Conservation (phyloP, 2,797 vertebrate species). For the Eremophila alpestris region DNA sequence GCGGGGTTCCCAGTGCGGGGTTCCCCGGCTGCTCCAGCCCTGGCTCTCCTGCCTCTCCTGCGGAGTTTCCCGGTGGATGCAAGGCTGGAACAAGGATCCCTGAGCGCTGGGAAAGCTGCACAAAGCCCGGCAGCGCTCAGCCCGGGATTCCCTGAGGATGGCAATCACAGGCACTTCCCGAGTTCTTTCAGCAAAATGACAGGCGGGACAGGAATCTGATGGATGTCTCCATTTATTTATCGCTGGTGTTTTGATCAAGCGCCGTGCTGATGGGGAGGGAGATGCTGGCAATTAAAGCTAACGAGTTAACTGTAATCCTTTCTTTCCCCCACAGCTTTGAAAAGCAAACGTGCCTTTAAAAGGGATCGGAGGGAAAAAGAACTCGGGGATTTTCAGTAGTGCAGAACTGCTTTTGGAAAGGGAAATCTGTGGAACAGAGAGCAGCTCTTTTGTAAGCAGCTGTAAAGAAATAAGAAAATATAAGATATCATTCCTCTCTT, state of each 20-base stretch:
- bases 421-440: not conserved
- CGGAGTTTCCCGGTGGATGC: not conserved
- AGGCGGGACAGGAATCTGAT: not conserved
- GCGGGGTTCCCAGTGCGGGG: too few species aligned
- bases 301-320: not conserved
- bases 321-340: accelerated
- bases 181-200: not conserved
- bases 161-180: not conserved
- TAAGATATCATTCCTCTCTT: not conserved
- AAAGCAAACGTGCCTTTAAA: not conserved
- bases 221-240: slow-evolving; percentile 17
- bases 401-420: not conserved
- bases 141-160: not conserved
- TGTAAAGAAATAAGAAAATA: not conserved
- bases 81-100: not conserved
- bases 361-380: not conserved
- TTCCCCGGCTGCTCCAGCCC: not conserved
- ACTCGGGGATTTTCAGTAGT: not conserved
- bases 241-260: slow-evolving; percentile 20
- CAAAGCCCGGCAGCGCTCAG: accelerated
- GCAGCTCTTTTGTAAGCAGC: not conserved
- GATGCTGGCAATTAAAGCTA: slow-evolving; percentile 35
- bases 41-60: not conserved
- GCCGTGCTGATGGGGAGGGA: not conserved
- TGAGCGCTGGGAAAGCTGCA: not conserved